Base-by-base conservation (phyloP, 2,797 vertebrate species). In the Siniperca undulata region DNA sequence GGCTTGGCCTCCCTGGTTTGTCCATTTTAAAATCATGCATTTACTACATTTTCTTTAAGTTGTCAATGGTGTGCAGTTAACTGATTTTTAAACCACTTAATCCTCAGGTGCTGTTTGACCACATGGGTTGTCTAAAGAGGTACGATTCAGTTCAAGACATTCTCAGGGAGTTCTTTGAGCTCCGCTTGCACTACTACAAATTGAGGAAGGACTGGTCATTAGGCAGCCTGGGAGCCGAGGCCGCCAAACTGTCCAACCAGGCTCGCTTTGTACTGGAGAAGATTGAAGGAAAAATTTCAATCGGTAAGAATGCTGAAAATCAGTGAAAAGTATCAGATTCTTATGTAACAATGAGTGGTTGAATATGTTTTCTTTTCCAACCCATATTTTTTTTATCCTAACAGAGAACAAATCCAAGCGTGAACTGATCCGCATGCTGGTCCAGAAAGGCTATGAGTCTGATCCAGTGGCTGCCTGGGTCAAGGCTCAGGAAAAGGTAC, bases 91-190 rank as follows among this genome's bases (percentile, higher is more conserved):
- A 40, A 34, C 7, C 0, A 0, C 2, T 7, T 30, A 1, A 0
- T 68, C 40, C 34, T n/a, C 53, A 99, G 98, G 98, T 99, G 94
- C 95, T 99, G 30, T 99, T 99, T 94, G 98, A 99, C 94, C 98
- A 99, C 91, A 99, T 99, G 98, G 98, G 98, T 34, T 99, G 98
- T 92, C 75, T 99, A 70, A 99, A 99, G 96, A 97, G 99, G 81
- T 99, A 99, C 7, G 98, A 99, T 81, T 98, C 98, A 0, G 98
- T 99, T 60, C 97, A 98, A 30, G 98, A 99, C 83, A 99, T 99
- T 89, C 87, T 99, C 84, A 97, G 96, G 93, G 98, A 99, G 92
- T 99, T 99, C 95, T 99, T 98, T 76, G 98, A 99, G 89, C 96
- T 99, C 82, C 95, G 98, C n/a, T 94, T 99, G 87, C 97, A 98